Percentiles rank a stretch among this genome's conserved stretches.
Conservation (phyloP, 2,797 vertebrate species). For the Sparidentex hasta region DNA sequence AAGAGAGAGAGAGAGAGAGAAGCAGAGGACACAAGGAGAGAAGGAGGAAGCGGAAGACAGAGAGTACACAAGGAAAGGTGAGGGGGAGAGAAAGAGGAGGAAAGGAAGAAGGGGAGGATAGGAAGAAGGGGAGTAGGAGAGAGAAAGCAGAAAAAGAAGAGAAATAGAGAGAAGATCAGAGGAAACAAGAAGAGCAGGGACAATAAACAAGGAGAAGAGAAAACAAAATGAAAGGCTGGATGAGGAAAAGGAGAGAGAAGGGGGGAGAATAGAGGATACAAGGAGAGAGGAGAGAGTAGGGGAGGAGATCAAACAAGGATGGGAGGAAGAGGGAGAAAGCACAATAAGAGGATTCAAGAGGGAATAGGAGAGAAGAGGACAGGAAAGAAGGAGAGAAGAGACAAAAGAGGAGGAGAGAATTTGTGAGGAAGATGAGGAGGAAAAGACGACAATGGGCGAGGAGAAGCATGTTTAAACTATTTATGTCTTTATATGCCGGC, state of each 20-base stretch:
- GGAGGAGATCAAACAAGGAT: no score
- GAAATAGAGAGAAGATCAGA: background rate
- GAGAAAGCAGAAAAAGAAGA: background rate
- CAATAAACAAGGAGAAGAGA: background rate
- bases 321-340: background rate
- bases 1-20: no score
- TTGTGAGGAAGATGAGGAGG: background rate
- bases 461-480: constrained; percentile 1
- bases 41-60: no score
- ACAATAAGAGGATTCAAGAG: no score
- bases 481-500: background rate
- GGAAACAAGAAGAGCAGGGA: background rate
- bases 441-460: background rate
- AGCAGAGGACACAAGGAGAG: no score
- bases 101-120: background rate
- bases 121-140: no score
- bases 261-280: background rate
- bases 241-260: background rate
- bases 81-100: no score
- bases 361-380: background rate
- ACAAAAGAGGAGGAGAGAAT: background rate
- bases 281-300: no score
- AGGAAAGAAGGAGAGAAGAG: background rate
- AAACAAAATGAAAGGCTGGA: background rate
- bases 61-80: background rate